Evolutionary conservation across 2,888 invertebrate genomes (phyloP).

Genomic region (Nephrotoma appendiculata): DNA sequence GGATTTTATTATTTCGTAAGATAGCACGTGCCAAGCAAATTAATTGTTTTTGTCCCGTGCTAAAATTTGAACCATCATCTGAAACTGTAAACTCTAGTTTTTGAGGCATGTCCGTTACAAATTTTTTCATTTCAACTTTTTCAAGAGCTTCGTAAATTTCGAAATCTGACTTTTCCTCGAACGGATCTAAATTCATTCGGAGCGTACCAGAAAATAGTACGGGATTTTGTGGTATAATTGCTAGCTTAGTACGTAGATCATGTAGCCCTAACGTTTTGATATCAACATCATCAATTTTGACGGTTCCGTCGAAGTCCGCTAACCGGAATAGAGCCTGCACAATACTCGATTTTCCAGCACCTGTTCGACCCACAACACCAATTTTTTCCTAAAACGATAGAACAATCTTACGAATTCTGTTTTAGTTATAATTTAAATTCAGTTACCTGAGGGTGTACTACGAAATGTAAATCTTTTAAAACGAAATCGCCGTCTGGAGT

Average conservation of each 20-base stretch:
- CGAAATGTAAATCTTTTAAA: constrained; percentile 48
- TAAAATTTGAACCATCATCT: constrained; percentile 66
- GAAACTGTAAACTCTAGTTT: constrained; percentile 50
- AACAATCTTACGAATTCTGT: neutral
- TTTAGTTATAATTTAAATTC: neutral
- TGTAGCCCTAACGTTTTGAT: constrained; percentile 48
- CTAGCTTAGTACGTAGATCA: constrained; percentile 56
- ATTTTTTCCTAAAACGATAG: constrained; percentile 33
- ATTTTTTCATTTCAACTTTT: constrained; percentile 58
- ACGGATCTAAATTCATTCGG: constrained; percentile 65
- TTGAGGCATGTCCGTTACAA: constrained; percentile 37
- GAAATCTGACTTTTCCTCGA: constrained; percentile 49
- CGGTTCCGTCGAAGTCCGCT: constrained; percentile 51
- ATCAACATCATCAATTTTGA: constrained; percentile 54
- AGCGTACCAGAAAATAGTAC: constrained; percentile 60
- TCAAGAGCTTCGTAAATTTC: constrained; percentile 56
- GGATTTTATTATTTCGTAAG: constrained; percentile 58
- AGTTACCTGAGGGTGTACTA: constrained; percentile 4
- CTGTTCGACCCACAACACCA: constrained; percentile 66
- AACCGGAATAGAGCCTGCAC: constrained; percentile 59
- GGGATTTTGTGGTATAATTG: constrained; percentile 79
- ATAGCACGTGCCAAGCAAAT: constrained; percentile 77
- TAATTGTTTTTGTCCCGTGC: constrained; percentile 77
- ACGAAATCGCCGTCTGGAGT: constrained; percentile 47
- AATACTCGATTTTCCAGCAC: constrained; percentile 64